Evolutionary conservation across 2,797 vertebrate genomes (phyloP).

Genomic region (Graptemys geographica): DNA sequence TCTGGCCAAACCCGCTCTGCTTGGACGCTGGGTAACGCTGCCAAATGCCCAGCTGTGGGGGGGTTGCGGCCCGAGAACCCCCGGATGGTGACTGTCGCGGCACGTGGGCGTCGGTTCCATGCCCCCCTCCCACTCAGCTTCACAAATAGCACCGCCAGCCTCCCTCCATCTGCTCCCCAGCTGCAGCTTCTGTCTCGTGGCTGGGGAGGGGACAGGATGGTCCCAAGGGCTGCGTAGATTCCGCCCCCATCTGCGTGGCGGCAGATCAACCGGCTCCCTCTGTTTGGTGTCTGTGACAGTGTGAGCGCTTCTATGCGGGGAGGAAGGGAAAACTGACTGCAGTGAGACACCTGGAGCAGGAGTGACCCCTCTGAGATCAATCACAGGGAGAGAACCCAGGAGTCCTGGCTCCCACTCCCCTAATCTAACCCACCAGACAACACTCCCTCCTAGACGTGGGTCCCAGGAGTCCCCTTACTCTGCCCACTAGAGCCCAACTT

Average conservation of each 20-base stretch:
- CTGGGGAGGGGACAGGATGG: too few relatives aligned
- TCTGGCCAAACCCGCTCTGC: not conserved
- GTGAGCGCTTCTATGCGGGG: not conserved
- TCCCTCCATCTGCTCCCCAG: not conserved
- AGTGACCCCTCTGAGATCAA: not conserved
- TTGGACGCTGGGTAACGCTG: not conserved
- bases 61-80: not conserved
- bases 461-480: not conserved
- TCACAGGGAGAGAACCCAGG: not conserved
- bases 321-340: not conserved
- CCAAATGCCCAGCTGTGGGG: not conserved
- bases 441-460: not conserved
- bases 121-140: not conserved
- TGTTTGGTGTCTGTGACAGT: not conserved
- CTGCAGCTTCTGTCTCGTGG: not conserved
- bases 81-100: not conserved
- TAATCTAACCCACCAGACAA: not conserved
- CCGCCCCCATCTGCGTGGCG: not conserved
- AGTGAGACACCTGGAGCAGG: not conserved
- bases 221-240: not conserved
- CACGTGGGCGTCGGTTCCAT: rapidly evolving
- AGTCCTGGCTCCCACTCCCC: not conserved
- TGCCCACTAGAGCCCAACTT: not conserved
- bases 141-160: not conserved
- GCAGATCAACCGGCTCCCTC: not conserved